Base-by-base conservation (phyloP, 2,888 invertebrate genomes). In the Philhelius pedissequus region DNA sequence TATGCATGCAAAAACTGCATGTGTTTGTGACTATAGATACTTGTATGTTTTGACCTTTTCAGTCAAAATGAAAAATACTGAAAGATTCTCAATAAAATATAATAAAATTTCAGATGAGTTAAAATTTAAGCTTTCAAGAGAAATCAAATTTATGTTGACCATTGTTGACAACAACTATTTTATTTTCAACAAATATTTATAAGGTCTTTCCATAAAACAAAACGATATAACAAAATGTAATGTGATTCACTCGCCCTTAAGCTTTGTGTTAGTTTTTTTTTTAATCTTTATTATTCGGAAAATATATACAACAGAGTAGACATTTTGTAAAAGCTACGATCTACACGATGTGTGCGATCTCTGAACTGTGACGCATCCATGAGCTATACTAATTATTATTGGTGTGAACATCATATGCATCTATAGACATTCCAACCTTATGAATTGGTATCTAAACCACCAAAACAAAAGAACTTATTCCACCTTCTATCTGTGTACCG, bases 1-100 rank as follows among this genome's bases (percentile, higher is more conserved):
- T 56, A 45, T 43, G 32, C 27, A 50, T 77, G 52, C 56, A 35
- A 77, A 62, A 20, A 15, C 20, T 20, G n/a, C n/a, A n/a, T n/a
- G 35, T 11, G 1, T 4, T 56, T 11, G 20, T 1, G 8, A n/a
- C n/a, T n/a, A n/a, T 1, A 0, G 27, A 9, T 7, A 11, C 3
- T 35, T 20, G 18, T 11, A 35, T 56, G 32, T 35, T 56, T 32
- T 56, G 56, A 35, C 56, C 54, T 56, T 35, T 32, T 20, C 20
- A 20, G 35, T 54, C 32, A 32, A 6, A 20, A 20, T 56, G 4
- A 56, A 11, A 1, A 27, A 27, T 30, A 43, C 3, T n/a, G 27
- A 15, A 30, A 15, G 15, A n/a, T 38, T 38, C 6, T 38, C 1
- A 40, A 40, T 35, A 13, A 35, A 0, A 35, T 35, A 1, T 35